phyloP scores from a whole-genome alignment of 2,797 vertebrate species.

The Macropodus opercularis region DNA sequence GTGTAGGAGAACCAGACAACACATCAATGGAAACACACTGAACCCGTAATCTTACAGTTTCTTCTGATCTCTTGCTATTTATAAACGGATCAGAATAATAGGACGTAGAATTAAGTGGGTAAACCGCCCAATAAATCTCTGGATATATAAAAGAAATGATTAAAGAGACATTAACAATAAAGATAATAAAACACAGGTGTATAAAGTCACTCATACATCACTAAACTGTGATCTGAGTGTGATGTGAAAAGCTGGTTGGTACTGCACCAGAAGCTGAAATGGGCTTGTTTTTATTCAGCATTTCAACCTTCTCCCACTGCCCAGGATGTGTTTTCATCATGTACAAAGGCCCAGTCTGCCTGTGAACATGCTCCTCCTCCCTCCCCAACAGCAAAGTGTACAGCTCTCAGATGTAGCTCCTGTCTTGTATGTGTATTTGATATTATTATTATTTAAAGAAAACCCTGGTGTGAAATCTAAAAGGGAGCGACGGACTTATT shows the following conservation, averaged over 20 bases:
- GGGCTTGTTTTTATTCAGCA: slow-evolving; percentile 60
- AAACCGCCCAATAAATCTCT: slow-evolving; percentile 4
- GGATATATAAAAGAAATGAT: slow-evolving; percentile 7
- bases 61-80: slow-evolving; percentile 7
- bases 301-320: slow-evolving; percentile 67
- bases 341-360: slow-evolving; percentile 64
- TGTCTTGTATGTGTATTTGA: slow-evolving; percentile 80
- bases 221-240: slow-evolving; percentile 77
- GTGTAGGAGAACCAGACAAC: too few relatives aligned
- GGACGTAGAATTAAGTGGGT: slow-evolving; percentile 1
- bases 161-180: neutral
- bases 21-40: neutral
- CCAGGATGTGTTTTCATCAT: slow-evolving; percentile 65
- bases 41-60: neutral
- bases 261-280: slow-evolving; percentile 57
- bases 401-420: slow-evolving; percentile 78
- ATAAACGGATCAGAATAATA: neutral
- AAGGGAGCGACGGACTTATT: slow-evolving; percentile 48
- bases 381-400: slow-evolving; percentile 72
- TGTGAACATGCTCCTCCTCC: slow-evolving; percentile 58
- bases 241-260: slow-evolving; percentile 48
- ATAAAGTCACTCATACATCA: slow-evolving; percentile 42
- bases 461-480: slow-evolving; percentile 53
- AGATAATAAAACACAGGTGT: slow-evolving; percentile 16
- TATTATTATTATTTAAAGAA: slow-evolving; percentile 77